Base-by-base conservation (phyloP, 2,888 invertebrate genomes). In the Bruchidius siliquastri region DNA sequence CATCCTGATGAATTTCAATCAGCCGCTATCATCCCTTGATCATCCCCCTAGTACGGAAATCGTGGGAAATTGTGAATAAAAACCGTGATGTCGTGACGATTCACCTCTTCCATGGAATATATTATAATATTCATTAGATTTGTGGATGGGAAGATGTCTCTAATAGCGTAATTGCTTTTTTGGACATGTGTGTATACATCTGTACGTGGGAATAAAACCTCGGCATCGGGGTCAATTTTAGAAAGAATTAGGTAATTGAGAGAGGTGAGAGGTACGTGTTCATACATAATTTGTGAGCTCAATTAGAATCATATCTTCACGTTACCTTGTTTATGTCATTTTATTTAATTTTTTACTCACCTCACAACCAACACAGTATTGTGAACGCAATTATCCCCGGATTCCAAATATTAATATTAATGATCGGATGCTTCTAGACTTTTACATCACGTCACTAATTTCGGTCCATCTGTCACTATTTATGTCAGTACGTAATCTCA, bases 111-210 rank as follows among this genome's bases (percentile, higher is more conserved):
- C 77, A 79, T 73, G 70, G 79, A 77, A 80, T 80, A 80, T 74
- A 80, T 79, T 78, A 79, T 76, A 80, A 79, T 79, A 79, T 78
- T 80, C 77, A 79, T 79, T 79, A 79, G 76, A 49, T 49, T 49
- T 13, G 49, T 49, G 49, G 49, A 8, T 49, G 49, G 49, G 49
- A 49, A 49, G 49, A 49, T 13, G 49, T 8, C 18, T 49, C 49
- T 49, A 49, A 49, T 49, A 18, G 49, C 13, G 49, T 49, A 49
- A 49, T 49, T 49, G 30, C 30, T 30, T 30, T 30, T 30, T 30
- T 30, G 49, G 18, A 49, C 49, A 49, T 49, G 49, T 49, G 49
- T 18, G 1, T 49, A 18, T 49, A 30, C 30, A 30, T 30, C 30
- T 30, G 30, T 30, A 49, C 49, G 49, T 49, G 49, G 49, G 49